Evolutionary conservation across 2,113 vertebrate species (phyloP).

Genomic region (Albula glossodonta): DNA sequence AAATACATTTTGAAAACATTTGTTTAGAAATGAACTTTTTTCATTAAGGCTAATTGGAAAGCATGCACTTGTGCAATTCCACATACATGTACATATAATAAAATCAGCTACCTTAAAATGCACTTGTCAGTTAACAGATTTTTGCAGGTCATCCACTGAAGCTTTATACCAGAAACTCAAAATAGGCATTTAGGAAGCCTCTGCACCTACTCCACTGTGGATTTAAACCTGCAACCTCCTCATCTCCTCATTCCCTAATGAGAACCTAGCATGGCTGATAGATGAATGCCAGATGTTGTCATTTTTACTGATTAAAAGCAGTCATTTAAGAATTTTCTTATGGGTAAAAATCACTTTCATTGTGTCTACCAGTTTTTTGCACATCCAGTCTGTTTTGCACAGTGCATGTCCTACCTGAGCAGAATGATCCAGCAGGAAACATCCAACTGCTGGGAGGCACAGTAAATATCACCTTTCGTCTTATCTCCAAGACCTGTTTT

Average conservation of each 20-base stretch:
- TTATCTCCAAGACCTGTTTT: slow-evolving; percentile 71
- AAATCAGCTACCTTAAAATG: no score
- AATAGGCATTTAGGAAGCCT: background rate
- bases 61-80: no score
- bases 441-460: slow-evolving; percentile 50
- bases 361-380: background rate
- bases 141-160: background rate
- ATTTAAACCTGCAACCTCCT: background rate
- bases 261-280: background rate
- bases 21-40: no score
- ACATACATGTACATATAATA: no score
- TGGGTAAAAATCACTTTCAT: background rate
- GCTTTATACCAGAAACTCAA: background rate
- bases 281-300: background rate
- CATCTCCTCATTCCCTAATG: background rate
- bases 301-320: background rate
- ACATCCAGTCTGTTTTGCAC: background rate
- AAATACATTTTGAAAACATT: no score
- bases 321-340: background rate
- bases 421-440: slow-evolving; percentile 48
- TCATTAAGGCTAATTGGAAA: no score
- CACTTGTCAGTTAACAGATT: no score
- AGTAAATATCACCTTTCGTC: slow-evolving; percentile 76
- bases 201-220: background rate
- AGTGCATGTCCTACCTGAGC: slow-evolving; percentile 50